Base-by-base conservation (phyloP, 2,113 vertebrate species). In the Elephantulus edwardii region DNA sequence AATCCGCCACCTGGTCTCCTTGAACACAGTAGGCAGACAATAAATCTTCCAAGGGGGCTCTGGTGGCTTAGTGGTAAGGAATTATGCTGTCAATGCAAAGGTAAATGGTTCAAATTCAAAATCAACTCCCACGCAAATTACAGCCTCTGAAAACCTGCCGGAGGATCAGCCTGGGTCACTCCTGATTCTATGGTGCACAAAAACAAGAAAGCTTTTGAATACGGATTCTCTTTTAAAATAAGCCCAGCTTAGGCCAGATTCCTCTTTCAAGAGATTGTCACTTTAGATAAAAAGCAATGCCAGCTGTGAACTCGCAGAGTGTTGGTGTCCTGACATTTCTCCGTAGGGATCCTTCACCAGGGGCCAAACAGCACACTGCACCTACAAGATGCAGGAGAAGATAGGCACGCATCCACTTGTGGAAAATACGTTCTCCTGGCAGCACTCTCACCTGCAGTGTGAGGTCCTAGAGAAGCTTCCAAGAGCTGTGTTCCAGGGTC, bases 351-450 rank as follows among this genome's bases (percentile, higher is more conserved):
- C 48, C 9, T 42, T 64, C 1, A 0, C 26, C 26, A 14, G 58
- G 42, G 35, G 8, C 24, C 46, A 12, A 3, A 12, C 9, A 14
- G 42, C 33, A 46, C 16, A 8, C 38, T 20, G 1, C 0, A 14
- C 30, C 22, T 71, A 19, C 38, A 0, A 28, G 46, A 48, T 0
- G 2, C 79, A 28, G 77, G 46, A 6, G 26, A 42, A 40, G 19
- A 2, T 2, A 42, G 16, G 6, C 0, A 0, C 0, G 1, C 1
- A 7, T 19, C 58, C 52, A 13, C 0, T 38, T 40, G 20, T 10
- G 42, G 22, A 35, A 0, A 8, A 22, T 3, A 5, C 20, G 17
- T 35, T 28, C 14, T 6, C 2, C 17, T 30, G 0, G 33, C n/a
- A 6, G 7, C 0, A 6, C 6, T 6, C 14, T 3, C 3, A 6